Evolutionary conservation across 2,113 vertebrate species (phyloP).

Genomic region (Daphoenositta chrysoptera): DNA sequence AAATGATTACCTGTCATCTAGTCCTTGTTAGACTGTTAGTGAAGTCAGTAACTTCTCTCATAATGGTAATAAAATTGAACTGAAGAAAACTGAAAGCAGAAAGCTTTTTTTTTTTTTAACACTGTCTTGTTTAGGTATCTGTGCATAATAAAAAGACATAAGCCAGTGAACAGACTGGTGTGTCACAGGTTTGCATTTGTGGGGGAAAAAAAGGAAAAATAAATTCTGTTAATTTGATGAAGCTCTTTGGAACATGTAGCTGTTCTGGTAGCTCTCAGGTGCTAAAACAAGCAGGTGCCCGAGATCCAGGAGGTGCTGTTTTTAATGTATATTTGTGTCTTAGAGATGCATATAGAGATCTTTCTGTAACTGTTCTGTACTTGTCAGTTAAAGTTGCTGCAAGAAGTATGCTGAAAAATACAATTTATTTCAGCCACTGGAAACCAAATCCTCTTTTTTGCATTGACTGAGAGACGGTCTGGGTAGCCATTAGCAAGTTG

Average conservation of each 20-base stretch:
- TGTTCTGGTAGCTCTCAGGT: background rate
- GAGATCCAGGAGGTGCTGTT: background rate
- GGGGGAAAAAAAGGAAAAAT: background rate
- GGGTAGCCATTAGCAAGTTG: background rate
- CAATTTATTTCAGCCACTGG: background rate
- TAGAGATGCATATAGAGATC: background rate
- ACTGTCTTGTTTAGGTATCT: background rate
- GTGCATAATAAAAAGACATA: background rate
- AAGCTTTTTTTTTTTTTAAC: background rate
- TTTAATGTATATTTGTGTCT: background rate
- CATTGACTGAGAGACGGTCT: accelerated
- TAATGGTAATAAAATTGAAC: background rate
- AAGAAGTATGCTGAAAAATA: background rate
- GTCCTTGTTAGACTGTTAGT: background rate
- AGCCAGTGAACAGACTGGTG: background rate
- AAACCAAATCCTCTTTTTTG: background rate
- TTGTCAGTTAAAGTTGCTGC: background rate
- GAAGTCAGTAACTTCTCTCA: background rate
- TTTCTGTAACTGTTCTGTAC: background rate
- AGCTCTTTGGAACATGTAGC: background rate
- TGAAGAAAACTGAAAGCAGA: background rate
- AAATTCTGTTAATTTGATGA: background rate
- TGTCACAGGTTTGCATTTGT: background rate
- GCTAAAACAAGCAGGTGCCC: background rate
- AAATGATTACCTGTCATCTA: background rate